These are phyloP conservation scores for Luehdorfia chinensis DNA, from an alignment of 1,140 invertebrate genomes.

Conservation along the genomic window DNA sequence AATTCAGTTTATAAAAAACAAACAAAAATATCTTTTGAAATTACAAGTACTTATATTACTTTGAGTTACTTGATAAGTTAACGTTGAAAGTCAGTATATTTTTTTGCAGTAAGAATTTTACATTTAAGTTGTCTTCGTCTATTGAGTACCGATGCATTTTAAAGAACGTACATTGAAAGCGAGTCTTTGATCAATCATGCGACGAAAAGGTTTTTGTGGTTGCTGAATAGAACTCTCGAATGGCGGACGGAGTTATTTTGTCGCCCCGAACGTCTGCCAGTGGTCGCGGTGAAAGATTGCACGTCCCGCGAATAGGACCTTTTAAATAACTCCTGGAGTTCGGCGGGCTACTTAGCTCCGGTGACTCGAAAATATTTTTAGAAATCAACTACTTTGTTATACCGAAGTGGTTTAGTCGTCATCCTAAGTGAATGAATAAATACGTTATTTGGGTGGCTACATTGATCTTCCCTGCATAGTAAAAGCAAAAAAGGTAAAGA, in stretches of 20 bases:
- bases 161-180: constrained; percentile 44
- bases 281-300: constrained; percentile 57
- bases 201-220: constrained; percentile 63
- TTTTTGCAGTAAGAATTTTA: too few relatives aligned
- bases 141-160: constrained; percentile 46
- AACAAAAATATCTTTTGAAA: too few relatives aligned
- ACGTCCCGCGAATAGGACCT: constrained; percentile 49
- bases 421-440: constrained; percentile 13
- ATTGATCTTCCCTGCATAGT: too few relatives aligned
- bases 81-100: too few relatives aligned
- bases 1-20: too few relatives aligned
- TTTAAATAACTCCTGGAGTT: constrained; percentile 56
- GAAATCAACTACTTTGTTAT: constrained; percentile 33
- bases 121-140: too few relatives aligned
- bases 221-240: constrained; percentile 52
- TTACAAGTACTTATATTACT: too few relatives aligned
- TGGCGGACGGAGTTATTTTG: constrained; percentile 59
- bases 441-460: constrained; percentile 12
- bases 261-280: constrained; percentile 46
- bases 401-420: constrained; percentile 12
- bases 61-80: too few relatives aligned
- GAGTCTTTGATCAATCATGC: constrained; percentile 70
- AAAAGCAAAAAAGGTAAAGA: too few relatives aligned
- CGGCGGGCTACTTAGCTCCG: constrained; percentile 27
- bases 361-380: constrained; percentile 49